A percentile compares a stretch with the other conserved stretches of the same genome.
These are phyloP conservation scores for Eulemur rufifrons DNA, from an alignment of 2,113 vertebrate species.

Conservation along the genomic window DNA sequence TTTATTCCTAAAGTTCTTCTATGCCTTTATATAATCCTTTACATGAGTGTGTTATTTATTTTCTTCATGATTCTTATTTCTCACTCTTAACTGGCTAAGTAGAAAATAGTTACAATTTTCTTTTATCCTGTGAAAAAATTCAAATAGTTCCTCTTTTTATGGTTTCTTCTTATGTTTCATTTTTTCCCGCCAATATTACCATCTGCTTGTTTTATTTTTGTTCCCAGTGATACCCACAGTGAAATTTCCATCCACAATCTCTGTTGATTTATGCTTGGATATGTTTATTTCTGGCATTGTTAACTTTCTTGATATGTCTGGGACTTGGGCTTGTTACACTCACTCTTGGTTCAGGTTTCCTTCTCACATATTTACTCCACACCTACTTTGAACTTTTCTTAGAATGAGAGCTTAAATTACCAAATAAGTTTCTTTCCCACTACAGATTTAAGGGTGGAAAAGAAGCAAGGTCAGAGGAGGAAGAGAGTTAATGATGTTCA, in stretches of 20 bases:
- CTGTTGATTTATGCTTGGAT: not conserved
- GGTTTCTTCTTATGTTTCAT: not conserved
- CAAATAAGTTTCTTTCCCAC: not conserved
- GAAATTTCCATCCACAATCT: not conserved
- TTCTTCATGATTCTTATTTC: not conserved
- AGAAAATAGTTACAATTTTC: not conserved
- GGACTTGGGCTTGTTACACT: not conserved
- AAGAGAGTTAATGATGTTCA: not conserved
- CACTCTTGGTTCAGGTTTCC: constrained; percentile 33
- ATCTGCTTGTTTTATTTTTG: constrained; percentile 9
- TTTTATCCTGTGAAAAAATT: not conserved
- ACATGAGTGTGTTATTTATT: not conserved
- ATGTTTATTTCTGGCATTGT: not conserved
- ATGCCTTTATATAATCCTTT: not conserved
- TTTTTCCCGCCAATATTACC: not conserved
- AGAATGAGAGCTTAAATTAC: not conserved
- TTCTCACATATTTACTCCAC: constrained; percentile 27
- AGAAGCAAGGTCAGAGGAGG: not conserved
- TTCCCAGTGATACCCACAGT: not conserved
- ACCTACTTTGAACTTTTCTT: constrained; percentile 2
- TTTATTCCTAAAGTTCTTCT: not conserved
- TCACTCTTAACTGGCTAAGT: not conserved
- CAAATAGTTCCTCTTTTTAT: not conserved
- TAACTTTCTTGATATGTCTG: not conserved
- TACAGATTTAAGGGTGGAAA: not conserved